Percentiles rank a stretch among this genome's conserved stretches.
These are phyloP conservation scores for Corydoras sp. DNA, from an alignment of 2,113 vertebrate species.

Conservation along the genomic window DNA sequence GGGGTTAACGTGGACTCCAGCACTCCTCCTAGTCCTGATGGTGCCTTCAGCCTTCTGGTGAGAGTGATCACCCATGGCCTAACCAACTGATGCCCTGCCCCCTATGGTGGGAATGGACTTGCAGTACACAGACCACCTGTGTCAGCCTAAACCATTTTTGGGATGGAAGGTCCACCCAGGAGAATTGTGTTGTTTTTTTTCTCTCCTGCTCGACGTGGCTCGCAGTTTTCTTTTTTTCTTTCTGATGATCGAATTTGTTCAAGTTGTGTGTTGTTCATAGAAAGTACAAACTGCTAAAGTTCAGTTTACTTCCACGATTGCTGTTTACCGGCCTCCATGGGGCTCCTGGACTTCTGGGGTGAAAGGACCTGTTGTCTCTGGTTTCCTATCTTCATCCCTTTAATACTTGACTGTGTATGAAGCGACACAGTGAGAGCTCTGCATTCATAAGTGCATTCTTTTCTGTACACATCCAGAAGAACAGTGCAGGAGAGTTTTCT, in stretches of 20 bases:
- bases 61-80: constrained; percentile 55
- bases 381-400: constrained; percentile 57
- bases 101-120: constrained; percentile 27
- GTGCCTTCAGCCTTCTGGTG: constrained; percentile 83
- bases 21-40: constrained; percentile 76
- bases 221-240: constrained; percentile 38
- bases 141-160: constrained; percentile 54
- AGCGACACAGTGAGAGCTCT: constrained; percentile 57
- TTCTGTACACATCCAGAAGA: constrained; percentile 55
- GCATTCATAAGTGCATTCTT: constrained; percentile 71
- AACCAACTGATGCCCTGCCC: constrained; percentile 29
- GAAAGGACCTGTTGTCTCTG: constrained; percentile 27
- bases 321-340: constrained; percentile 44
- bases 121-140: constrained; percentile 52
- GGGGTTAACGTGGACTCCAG: constrained; percentile 65
- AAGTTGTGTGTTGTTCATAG: constrained; percentile 55
- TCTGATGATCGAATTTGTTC: constrained; percentile 39
- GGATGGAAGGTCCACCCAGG: constrained; percentile 40
- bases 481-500: constrained; percentile 51
- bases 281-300: constrained; percentile 47
- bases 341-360: constrained; percentile 42
- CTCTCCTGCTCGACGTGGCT: constrained; percentile 14
- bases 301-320: constrained; percentile 15
- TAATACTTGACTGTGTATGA: constrained; percentile 58
- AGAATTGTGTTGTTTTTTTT: constrained; percentile 43